phyloP scores from a whole-genome alignment of 2,888 invertebrate species.

The Drosophila mayaguana region DNA sequence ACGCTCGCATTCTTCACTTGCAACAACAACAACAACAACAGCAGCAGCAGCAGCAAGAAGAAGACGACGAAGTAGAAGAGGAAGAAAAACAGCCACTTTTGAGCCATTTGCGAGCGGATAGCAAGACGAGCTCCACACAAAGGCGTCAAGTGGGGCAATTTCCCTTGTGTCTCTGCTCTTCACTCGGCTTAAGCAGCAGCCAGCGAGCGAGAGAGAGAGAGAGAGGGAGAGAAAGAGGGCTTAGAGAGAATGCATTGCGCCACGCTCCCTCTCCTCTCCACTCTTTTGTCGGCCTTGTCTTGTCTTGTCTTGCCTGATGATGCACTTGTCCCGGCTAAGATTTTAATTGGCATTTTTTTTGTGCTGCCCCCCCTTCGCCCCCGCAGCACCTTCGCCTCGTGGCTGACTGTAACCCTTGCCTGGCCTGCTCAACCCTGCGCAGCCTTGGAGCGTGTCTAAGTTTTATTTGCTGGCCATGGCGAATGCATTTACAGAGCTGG shows the following conservation, averaged over 20 bases:
- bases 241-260: not conserved
- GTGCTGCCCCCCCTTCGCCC: not conserved
- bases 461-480: constrained; percentile 80
- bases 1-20: constrained; percentile 68
- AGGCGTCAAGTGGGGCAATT: constrained; percentile 77
- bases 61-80: not conserved
- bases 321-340: constrained; percentile 80
- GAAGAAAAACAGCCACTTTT: constrained; percentile 66
- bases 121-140: constrained; percentile 70
- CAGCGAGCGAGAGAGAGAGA: not conserved
- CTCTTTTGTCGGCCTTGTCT: constrained; percentile 7
- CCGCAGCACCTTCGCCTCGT: not conserved
- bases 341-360: constrained; percentile 83
- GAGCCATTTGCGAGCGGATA: constrained; percentile 72
- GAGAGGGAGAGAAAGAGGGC: not conserved
- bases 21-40: constrained; percentile 32
- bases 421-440: constrained; percentile 3
- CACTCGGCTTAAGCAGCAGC: constrained; percentile 6
- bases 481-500: constrained; percentile 40
- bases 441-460: constrained; percentile 69
- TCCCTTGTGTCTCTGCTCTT: constrained; percentile 51
- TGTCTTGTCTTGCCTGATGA: constrained; percentile 51
- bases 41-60: constrained; percentile 15
- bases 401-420: constrained; percentile 49
- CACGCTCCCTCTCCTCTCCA: not conserved